Evolutionary conservation across 2,888 invertebrate species (phyloP), one percentile per base, ranked within the genome.

Genomic region (Temnothorax unifasciatus): DNA sequence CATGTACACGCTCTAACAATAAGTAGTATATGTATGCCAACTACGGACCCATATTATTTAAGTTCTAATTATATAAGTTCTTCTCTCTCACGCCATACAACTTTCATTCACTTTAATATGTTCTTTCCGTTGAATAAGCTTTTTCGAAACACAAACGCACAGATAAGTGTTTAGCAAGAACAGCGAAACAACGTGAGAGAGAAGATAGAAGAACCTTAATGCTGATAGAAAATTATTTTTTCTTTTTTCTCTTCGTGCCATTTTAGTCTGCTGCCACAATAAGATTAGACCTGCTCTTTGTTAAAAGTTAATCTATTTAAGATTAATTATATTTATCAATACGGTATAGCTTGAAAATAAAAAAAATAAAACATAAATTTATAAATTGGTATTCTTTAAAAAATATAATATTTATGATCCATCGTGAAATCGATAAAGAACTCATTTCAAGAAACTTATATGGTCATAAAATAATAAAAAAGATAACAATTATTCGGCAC

Each of bases 221-320:
- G 66, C 71, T 79, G 85, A 59, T 34, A 54, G 34, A 52, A 86
- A 83, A 83, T 81, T 82, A 74, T 29, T 77, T 34, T 68, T 59
- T 66, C 47, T 82, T 77, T 76, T 52, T 79, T 66, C 38, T 71
- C 15, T 84, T 73, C 18, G 82, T 90, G 92, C 93, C 93, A 94
- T 90, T 94, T 94, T 93, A 94, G 93, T 93, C 94, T 94, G 94
- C 94, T 92, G 91, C 92, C 91, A 90, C 85, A 86, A 87, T 88
- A 86, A 88, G 83, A 83, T 87, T 66, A 41, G 54, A 85, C 76
- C 18, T 57, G 54, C 52, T 41, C 8, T 47, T 74, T 34, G 9
- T 81, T 59, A 44, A 57, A 77, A 41, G 6, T 21, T 54, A 54
- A 0, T n/a, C 4, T 41, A 69, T 57, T 54, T 44, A 8, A 54